These are phyloP conservation scores for Dicaeum eximium DNA, from an alignment of 2,113 vertebrate species.

Conservation along the genomic window DNA sequence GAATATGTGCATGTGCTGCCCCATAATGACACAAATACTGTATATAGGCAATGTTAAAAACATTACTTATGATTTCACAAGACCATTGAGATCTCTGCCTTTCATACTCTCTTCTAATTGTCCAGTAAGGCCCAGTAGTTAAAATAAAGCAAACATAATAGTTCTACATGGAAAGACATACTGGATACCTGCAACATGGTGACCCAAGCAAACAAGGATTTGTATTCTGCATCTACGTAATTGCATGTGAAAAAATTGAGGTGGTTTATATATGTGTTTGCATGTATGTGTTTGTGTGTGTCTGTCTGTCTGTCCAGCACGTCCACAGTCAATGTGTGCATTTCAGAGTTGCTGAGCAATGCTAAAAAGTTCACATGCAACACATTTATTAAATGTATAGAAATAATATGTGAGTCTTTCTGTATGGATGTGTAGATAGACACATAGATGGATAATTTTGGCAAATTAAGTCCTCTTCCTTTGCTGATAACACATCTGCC, in stretches of 20 bases:
- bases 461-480: neutral
- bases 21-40: fast-evolving
- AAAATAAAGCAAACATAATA: neutral
- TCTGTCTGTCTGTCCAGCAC: neutral
- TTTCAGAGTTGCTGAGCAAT: neutral
- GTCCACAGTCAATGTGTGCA: neutral
- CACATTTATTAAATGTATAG: neutral
- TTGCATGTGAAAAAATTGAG: neutral
- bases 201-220: neutral
- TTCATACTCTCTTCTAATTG: neutral
- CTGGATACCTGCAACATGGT: neutral
- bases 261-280: fast-evolving
- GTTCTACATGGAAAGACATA: neutral
- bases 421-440: neutral
- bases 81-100: neutral
- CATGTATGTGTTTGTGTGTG: neutral
- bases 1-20: neutral
- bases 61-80: neutral
- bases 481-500: slow-evolving; percentile 29
- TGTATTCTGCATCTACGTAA: neutral
- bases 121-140: neutral
- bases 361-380: neutral
- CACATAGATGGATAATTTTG: neutral
- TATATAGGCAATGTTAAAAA: neutral
- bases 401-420: neutral